Conservation (phyloP, 1,140 invertebrate species). For the Mercenaria mercenaria region DNA sequence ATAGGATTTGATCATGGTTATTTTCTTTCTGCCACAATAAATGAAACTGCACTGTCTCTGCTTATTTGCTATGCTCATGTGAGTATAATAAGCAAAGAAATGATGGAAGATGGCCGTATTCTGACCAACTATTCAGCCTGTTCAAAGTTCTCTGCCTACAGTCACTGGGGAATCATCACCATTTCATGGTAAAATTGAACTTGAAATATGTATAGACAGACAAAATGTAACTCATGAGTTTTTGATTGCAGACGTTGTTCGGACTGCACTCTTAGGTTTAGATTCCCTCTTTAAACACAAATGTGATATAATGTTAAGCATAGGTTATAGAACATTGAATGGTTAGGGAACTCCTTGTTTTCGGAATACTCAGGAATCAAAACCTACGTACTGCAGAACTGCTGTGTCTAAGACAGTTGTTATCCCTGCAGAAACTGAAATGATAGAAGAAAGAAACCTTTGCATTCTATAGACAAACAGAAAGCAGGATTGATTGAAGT, state of each 20-base stretch:
- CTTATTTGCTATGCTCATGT: constrained; percentile 32
- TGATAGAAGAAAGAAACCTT: not conserved
- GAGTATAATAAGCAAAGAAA: constrained; percentile 7
- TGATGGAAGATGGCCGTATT: not conserved
- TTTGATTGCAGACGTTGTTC: too few relatives aligned
- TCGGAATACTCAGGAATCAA: not conserved
- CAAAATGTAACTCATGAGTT: too few relatives aligned
- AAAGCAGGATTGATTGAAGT: not conserved
- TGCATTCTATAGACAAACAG: not conserved
- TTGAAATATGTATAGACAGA: too few relatives aligned
- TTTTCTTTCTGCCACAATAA: not conserved
- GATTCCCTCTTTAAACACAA: too few relatives aligned
- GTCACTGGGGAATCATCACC: too few relatives aligned
- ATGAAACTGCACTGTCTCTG: not conserved
- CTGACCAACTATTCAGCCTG: not conserved
- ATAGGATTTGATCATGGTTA: too few relatives aligned
- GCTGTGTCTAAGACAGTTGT: not conserved
- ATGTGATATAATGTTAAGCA: not conserved
- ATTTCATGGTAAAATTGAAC: too few relatives aligned
- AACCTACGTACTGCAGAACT: too few relatives aligned
- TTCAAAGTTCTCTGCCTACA: constrained; percentile 34
- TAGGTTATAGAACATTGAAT: not conserved
- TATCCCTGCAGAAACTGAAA: not conserved
- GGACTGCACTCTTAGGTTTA: not conserved
- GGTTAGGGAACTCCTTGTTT: not conserved